A percentile compares a stretch with the other conserved stretches of the same genome.
Conservation (phyloP, 2,113 vertebrate genomes). For the Carlito syrichta region DNA sequence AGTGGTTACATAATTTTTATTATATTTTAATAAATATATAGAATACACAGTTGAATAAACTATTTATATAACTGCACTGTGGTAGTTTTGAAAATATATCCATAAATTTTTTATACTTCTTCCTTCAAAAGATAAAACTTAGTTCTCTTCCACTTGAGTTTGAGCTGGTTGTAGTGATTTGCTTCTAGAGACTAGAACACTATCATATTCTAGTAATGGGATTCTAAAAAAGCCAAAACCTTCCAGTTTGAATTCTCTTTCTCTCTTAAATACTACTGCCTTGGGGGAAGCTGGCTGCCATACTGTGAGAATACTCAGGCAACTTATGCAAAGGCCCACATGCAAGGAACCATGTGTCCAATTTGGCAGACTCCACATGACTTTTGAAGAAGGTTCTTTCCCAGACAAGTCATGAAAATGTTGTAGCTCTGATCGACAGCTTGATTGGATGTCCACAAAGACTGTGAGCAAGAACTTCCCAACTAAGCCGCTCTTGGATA, state of each 20-base stretch:
- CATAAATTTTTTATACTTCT: neutral
- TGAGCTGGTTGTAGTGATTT: neutral
- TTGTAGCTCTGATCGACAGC: neutral
- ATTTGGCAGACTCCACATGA: neutral
- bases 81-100: neutral
- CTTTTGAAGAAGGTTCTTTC: neutral
- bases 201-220: neutral
- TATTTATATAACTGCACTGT: neutral
- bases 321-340: neutral
- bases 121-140: neutral
- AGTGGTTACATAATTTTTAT: neutral
- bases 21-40: neutral
- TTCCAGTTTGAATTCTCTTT: neutral
- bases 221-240: neutral
- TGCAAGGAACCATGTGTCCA: neutral
- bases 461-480: neutral
- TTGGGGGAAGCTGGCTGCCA: neutral
- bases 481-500: neutral
- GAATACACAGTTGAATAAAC: neutral
- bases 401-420: neutral
- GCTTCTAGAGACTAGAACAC: neutral
- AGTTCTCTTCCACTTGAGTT: neutral
- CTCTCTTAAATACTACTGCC: neutral
- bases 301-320: neutral
- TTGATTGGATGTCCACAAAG: neutral